Percentiles rank a stretch among this genome's conserved stretches.
These are phyloP conservation scores for Episyrphus balteatus DNA, from an alignment of 1,140 invertebrate species.

Conservation along the genomic window DNA sequence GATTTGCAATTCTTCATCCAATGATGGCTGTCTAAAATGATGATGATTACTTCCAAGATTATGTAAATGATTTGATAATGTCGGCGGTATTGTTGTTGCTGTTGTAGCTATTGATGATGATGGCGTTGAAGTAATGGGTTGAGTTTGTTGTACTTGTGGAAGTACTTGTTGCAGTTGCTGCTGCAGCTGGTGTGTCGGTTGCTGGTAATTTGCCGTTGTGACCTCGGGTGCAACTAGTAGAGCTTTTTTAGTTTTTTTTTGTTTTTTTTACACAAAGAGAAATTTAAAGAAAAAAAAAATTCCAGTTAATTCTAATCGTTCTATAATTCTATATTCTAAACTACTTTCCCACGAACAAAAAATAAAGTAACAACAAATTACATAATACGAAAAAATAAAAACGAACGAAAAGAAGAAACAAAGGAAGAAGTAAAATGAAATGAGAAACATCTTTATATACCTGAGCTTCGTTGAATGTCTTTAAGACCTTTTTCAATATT, in stretches of 20 bases:
- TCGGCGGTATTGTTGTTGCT: constrained; percentile 1
- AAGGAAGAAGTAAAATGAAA: not conserved
- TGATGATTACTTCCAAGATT: too few relatives aligned
- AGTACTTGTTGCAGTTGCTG: not conserved
- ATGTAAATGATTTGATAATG: not conserved
- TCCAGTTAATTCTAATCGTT: not conserved
- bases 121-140: not conserved
- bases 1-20: constrained; percentile 11
- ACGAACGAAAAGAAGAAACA: not conserved
- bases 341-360: too few relatives aligned
- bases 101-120: not conserved
- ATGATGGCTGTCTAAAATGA: too few relatives aligned
- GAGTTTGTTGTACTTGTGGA: not conserved
- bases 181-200: not conserved
- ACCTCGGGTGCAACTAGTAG: not conserved
- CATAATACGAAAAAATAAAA: not conserved
- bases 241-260: not conserved
- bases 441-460: constrained; percentile 7
- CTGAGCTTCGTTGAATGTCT: constrained; percentile 32
- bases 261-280: not conserved
- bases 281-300: not conserved
- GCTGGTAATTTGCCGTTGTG: not conserved
- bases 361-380: not conserved
- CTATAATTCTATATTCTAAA: too few relatives aligned
- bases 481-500: constrained; percentile 34